Evolutionary conservation across 2,888 invertebrate species (phyloP), one percentile per base, ranked within the genome.

Genomic region (Aproaerema taeniolella): DNA sequence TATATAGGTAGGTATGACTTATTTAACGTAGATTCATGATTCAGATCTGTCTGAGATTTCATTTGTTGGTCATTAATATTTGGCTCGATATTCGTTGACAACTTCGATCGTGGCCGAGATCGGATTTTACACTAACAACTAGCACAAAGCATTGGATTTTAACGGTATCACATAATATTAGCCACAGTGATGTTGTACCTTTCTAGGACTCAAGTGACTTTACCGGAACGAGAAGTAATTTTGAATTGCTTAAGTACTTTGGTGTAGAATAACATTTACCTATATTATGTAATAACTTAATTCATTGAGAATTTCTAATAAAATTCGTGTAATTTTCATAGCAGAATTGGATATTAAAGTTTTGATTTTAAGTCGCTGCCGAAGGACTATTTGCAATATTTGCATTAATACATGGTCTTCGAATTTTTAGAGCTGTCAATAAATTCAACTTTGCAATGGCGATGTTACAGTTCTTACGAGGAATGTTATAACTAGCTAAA

Each of bases 301-400:
- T 67, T 70, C 67, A 52, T 74, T 75, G 71, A 76, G 80, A 81
- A 75, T 61, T 73, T 71, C 73, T 81, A 82, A 67, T 77, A 79
- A 81, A 82, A 82, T 85, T 85, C 81, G 79, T 83, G 79, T 78
- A 79, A 73, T 71, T 76, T 75, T 74, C 35, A 73, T 77, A 82
- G 80, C 78, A 72, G 80, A 81, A 74, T 74, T 74, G 68, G 73
- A 75, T 78, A 72, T 61, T 72, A 72, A 52, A 50, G 57, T 61
- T 66, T 63, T 65, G 57, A 56, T 55, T 59, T 58, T 59, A 64
- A 59, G 55, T 59, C 57, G 49, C 51, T 46, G 50, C 55, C 57
- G 41, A 46, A 57, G 61, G 67, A 65, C 57, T 57, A 53, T 56
- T 55, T 46, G 12, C 52, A 43, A 45, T 39, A 52, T n/a, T n/a